A percentile compares a stretch with the other conserved stretches of the same genome.
These are phyloP conservation scores for Drosophila pseudoananassae DNA, from an alignment of 1,140 invertebrate species.

Conservation along the genomic window DNA sequence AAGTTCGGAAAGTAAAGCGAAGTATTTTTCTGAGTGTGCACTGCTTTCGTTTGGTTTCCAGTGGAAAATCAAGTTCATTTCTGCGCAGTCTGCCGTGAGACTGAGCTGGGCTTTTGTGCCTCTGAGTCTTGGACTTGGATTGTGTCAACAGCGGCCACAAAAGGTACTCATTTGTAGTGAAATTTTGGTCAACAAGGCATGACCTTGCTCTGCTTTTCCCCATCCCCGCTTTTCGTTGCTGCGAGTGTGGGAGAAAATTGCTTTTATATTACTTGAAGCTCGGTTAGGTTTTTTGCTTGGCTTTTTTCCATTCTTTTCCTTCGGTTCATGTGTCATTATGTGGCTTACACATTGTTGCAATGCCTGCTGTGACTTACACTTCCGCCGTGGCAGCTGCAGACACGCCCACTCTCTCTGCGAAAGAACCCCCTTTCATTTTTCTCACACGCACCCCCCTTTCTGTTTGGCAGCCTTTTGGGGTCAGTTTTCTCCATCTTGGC, in stretches of 20 bases:
- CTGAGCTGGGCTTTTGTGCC: slow-evolving; percentile 39
- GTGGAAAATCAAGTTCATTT: slow-evolving; percentile 67
- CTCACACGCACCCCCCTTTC: slow-evolving; percentile 8
- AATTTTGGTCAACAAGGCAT: slow-evolving; percentile 67
- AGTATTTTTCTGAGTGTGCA: slow-evolving; percentile 7
- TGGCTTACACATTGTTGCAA: slow-evolving; percentile 62
- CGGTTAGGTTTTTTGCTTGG: slow-evolving; percentile 16
- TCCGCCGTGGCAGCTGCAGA: slow-evolving; percentile 62
- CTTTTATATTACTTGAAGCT: slow-evolving; percentile 61
- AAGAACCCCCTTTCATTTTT: not conserved
- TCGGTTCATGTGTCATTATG: slow-evolving; percentile 45
- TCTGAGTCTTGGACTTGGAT: slow-evolving; percentile 21
- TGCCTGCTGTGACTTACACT: slow-evolving; percentile 71
- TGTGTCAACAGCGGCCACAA: slow-evolving; percentile 50
- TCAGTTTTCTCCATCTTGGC: slow-evolving; percentile 52
- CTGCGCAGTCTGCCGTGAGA: slow-evolving; percentile 61
- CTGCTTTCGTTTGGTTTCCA: slow-evolving; percentile 3
- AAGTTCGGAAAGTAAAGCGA: not conserved
- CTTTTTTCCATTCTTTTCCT: slow-evolving; percentile 1
- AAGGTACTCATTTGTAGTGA: slow-evolving; percentile 60
- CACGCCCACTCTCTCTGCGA: slow-evolving; percentile 21
- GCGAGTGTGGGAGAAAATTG: slow-evolving; percentile 49
- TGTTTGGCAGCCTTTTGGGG: slow-evolving; percentile 54
- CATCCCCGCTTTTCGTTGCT: slow-evolving; percentile 1
- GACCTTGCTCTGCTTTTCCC: slow-evolving; percentile 58